phyloP scores from a whole-genome alignment of 2,113 vertebrate species.

The Rhinolophus sinicus region DNA sequence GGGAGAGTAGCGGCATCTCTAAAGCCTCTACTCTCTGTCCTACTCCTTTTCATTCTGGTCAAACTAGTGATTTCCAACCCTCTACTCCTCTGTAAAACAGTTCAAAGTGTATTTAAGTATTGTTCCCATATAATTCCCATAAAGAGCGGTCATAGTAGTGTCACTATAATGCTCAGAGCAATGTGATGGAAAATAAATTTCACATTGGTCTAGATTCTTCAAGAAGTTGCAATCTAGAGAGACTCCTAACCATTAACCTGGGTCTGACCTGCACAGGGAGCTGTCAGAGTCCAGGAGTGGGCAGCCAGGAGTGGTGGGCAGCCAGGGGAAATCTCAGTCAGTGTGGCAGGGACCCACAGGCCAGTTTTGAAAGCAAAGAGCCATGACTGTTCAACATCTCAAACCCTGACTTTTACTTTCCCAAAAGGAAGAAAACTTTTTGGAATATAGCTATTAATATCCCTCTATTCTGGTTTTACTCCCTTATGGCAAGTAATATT shows the following conservation, averaged over 20 bases:
- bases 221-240: not conserved
- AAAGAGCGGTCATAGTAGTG: not conserved
- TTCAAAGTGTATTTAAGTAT: not conserved
- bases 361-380: constrained; percentile 46
- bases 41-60: not conserved
- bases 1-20: not conserved
- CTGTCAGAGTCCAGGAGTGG: not conserved
- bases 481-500: not conserved
- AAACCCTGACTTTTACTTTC: constrained; percentile 44
- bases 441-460: constrained; percentile 49
- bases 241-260: not conserved
- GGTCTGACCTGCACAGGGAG: not conserved
- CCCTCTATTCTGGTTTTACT: not conserved
- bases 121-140: not conserved
- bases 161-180: not conserved
- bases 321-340: constrained; percentile 11
- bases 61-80: not conserved
- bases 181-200: not conserved
- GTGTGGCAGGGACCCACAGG: not conserved
- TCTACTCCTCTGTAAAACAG: not conserved
- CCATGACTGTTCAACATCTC: constrained; percentile 27
- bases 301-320: not conserved
- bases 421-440: constrained; percentile 51
- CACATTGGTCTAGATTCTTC: not conserved
- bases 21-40: not conserved